Conservation (phyloP, 1,140 invertebrate genomes). For the Glossosoma conforme region DNA sequence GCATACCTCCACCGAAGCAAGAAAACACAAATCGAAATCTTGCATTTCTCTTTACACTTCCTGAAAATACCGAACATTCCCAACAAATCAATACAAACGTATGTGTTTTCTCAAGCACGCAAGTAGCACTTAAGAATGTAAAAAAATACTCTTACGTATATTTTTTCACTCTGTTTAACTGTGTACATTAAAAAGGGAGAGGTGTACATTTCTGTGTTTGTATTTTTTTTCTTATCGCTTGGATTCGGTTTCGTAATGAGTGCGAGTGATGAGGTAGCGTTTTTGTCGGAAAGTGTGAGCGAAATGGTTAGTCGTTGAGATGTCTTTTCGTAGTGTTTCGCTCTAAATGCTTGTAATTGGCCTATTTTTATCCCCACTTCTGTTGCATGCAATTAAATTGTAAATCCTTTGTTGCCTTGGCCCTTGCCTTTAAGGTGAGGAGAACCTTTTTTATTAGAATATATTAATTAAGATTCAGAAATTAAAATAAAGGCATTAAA, state of each 20-base stretch:
- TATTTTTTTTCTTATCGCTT: not conserved
- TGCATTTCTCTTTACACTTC: slow-evolving; percentile 5
- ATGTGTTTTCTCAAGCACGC: slow-evolving; percentile 3
- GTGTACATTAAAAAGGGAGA: not conserved
- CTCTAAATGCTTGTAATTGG: slow-evolving; percentile 20
- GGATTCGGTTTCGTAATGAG: not conserved
- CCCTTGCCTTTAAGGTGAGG: no score
- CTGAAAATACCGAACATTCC: slow-evolving; percentile 6
- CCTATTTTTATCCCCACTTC: slow-evolving; percentile 18
- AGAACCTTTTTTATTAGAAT: no score
- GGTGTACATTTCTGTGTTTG: not conserved
- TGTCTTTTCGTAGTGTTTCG: slow-evolving; percentile 2
- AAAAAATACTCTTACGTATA: not conserved
- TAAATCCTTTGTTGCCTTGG: no score
- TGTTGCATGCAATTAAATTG: slow-evolving; percentile 5
- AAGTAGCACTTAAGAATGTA: not conserved
- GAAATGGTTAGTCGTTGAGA: not conserved
- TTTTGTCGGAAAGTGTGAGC: not conserved
- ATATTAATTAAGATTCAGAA: no score
- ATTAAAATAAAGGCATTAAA: no score
- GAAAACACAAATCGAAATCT: slow-evolving; percentile 1
- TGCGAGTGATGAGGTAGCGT: not conserved
- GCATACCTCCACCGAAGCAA: slow-evolving; percentile 3
- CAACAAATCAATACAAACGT: slow-evolving; percentile 13
- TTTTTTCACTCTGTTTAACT: not conserved